Evolutionary conservation across 2,113 vertebrate genomes (phyloP).

Genomic region (Ceyx cyanopectus): DNA sequence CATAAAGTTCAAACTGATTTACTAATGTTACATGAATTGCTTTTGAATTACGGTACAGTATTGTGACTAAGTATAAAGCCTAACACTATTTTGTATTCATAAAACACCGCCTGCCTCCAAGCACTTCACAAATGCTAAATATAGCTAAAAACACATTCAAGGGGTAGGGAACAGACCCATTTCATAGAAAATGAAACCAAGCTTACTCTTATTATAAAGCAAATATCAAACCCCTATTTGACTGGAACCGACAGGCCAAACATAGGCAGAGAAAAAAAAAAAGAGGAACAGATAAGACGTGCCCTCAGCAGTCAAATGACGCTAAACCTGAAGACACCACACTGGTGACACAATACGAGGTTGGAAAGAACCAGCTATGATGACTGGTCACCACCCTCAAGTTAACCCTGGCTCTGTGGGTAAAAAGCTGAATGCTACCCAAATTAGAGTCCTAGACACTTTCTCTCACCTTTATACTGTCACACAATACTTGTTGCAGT

Average conservation of each 20-base stretch:
- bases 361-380: not conserved
- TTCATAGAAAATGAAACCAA: conserved; percentile 50
- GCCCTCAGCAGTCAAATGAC: not conserved
- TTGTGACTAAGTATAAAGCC: conserved; percentile 44
- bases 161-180: conserved; percentile 11
- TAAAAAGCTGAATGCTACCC: not conserved
- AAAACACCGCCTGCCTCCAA: conserved; percentile 7
- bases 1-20: conserved; percentile 72
- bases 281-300: not conserved
- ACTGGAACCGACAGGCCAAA: conserved; percentile 6
- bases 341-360: not conserved
- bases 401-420: not conserved
- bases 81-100: conserved; percentile 44
- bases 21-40: conserved; percentile 65
- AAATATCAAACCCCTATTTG: conserved; percentile 5
- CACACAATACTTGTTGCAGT: not conserved
- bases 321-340: not conserved
- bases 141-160: conserved; percentile 34
- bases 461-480: not conserved
- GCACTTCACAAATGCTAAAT: conserved; percentile 59
- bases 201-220: not conserved
- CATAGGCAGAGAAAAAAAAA: not conserved
- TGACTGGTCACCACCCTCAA: not conserved
- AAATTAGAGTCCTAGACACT: not conserved
- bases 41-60: conserved; percentile 53